Evolutionary conservation across 2,888 invertebrate species (phyloP), one percentile per base, ranked within the genome.

Genomic region (Rutpela maculata): DNA sequence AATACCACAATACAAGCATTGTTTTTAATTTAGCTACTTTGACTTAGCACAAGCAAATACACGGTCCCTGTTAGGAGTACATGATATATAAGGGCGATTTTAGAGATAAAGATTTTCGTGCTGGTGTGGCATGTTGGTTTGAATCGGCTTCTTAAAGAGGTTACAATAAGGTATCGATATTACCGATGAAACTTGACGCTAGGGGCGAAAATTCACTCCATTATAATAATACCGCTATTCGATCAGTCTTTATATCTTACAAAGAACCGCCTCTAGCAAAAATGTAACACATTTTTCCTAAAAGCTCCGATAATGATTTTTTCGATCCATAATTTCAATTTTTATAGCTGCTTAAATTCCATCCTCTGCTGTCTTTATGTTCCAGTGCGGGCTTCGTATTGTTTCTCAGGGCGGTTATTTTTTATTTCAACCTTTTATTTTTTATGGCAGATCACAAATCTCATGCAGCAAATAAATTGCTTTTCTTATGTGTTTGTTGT

Each of bases 301-400:
- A 73, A 74, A 78, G 76, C 74, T 55, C 60, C 79, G 82, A 82
- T 82, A 83, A 82, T 82, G 81, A 78, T 82, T 83, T 82, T 84
- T 81, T 82, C 79, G 77, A 79, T 82, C 80, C 83, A 82, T 83
- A 83, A 84, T 84, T 84, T 82, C 84, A 80, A 84, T 83, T 84
- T 75, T 83, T 84, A 84, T 81, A 74, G 83, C 81, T 68, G 81
- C 80, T 82, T 79, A 81, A 82, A 83, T 80, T 83, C 81, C 18
- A 57, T 74, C 75, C 71, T 77, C 77, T 80, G 78, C 69, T 78
- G 69, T 78, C 75, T 79, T 80, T 79, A 81, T 78, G 78, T 78
- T 78, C 74, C 68, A 17, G 31, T 65, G 62, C 80, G 50, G 69
- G 74, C 75, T 77, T 78, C 76, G 72, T 80, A 81, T 81, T 80